phyloP scores from a whole-genome alignment of 2,888 invertebrate genomes.

The Chrysotoxum bicinctum region DNA sequence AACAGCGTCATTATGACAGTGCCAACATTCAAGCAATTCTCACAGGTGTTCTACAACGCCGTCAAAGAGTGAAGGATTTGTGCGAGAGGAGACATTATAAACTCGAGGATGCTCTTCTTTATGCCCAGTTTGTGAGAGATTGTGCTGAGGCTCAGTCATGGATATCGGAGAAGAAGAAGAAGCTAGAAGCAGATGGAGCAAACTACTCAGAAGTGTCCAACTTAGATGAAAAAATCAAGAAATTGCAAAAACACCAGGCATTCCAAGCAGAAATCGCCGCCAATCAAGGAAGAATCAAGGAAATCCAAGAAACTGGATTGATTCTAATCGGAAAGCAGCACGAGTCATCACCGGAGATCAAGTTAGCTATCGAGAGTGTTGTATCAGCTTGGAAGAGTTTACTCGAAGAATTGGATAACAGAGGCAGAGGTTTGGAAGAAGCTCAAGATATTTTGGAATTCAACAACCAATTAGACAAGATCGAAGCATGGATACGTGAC shows the following conservation, averaged over 20 bases:
- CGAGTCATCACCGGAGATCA: conserved; percentile 87
- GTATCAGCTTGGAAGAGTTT: conserved; percentile 89
- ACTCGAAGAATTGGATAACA: conserved; percentile 85
- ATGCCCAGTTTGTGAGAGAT: conserved; percentile 95
- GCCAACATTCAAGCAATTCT: conserved; percentile 89
- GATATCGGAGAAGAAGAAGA: conserved; percentile 95
- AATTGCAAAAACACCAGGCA: conserved; percentile 96
- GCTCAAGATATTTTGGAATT: conserved; percentile 98
- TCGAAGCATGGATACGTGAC: conserved; percentile 98
- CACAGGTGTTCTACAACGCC: conserved; percentile 87
- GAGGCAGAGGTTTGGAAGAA: conserved; percentile 94
- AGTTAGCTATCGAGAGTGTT: conserved; percentile 87
- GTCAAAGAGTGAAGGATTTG: conserved; percentile 85
- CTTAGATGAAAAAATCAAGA: conserved; percentile 97
- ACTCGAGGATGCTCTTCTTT: conserved; percentile 90
- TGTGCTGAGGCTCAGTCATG: conserved; percentile 94
- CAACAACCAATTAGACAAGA: conserved; percentile 97
- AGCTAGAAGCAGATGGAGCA: conserved; percentile 90
- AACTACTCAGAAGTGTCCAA: conserved; percentile 86
- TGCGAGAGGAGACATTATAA: conserved; percentile 86
- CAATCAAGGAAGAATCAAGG: conserved; percentile 91
- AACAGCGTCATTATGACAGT: conserved; percentile 95
- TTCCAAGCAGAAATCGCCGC: conserved; percentile 96
- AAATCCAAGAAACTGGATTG: conserved; percentile 89
- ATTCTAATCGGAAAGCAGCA: conserved; percentile 87